These are phyloP conservation scores for Cephus rjabovi DNA, from an alignment of 2,888 invertebrate species.

Conservation along the genomic window DNA sequence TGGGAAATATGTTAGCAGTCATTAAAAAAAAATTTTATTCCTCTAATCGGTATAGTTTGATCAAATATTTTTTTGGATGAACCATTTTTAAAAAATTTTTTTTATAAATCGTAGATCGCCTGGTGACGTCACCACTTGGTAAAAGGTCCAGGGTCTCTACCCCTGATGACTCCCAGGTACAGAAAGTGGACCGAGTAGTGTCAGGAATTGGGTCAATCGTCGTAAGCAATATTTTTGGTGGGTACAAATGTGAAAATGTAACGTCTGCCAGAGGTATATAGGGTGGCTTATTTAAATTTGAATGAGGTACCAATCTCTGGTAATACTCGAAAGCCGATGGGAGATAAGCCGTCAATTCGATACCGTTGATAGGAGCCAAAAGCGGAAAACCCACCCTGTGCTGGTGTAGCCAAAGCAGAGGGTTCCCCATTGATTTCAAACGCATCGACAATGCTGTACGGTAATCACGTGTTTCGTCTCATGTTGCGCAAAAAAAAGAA, in stretches of 20 bases:
- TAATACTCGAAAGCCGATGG: conserved; percentile 37
- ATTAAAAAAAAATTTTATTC: neutral
- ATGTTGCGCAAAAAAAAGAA: conserved; percentile 20
- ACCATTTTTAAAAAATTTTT: neutral
- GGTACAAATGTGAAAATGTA: neutral
- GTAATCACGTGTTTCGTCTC: conserved; percentile 26
- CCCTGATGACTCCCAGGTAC: neutral
- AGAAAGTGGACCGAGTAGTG: neutral
- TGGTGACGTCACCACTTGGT: no score
- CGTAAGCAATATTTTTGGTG: neutral
- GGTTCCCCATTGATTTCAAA: conserved; percentile 6
- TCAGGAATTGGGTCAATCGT: no score
- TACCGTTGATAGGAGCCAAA: conserved; percentile 34
- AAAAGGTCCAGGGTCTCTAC: neutral
- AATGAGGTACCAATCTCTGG: conserved; percentile 32
- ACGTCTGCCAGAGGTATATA: neutral
- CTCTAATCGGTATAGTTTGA: neutral
- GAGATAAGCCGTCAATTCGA: conserved; percentile 43
- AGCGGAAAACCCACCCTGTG: conserved; percentile 13
- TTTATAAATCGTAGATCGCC: neutral
- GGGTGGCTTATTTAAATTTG: conserved; percentile 35
- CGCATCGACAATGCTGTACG: conserved; percentile 7
- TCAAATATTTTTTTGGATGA: neutral
- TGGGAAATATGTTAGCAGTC: neutral
- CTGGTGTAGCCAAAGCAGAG: conserved; percentile 12